These are phyloP conservation scores for Phlogophora meticulosa DNA, from an alignment of 2,888 invertebrate species.

Conservation along the genomic window DNA sequence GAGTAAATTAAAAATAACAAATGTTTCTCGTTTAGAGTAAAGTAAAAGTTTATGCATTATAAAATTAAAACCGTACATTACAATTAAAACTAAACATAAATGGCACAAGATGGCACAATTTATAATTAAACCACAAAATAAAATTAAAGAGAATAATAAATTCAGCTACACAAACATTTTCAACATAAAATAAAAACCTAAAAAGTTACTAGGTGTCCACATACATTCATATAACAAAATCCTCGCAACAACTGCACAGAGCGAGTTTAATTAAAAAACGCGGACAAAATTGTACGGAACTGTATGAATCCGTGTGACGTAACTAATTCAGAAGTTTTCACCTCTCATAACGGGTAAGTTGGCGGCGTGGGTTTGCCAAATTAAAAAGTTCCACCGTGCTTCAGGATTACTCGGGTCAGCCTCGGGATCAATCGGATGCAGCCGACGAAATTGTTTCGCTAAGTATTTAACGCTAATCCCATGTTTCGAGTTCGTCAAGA, in stretches of 20 bases:
- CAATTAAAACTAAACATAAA: slow-evolving; percentile 1
- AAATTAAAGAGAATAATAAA: slow-evolving; percentile 42
- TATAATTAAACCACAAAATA: slow-evolving; percentile 31
- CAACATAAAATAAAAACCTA: slow-evolving; percentile 34
- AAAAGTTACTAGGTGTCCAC: slow-evolving; percentile 26
- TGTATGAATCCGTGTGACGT: slow-evolving; percentile 41
- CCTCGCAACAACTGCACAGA: slow-evolving; percentile 41
- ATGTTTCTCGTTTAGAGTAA: neutral
- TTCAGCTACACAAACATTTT: slow-evolving; percentile 27
- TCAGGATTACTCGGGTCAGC: slow-evolving; percentile 45
- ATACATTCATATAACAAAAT: slow-evolving; percentile 47
- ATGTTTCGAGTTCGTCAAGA: slow-evolving; percentile 23
- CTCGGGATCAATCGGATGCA: slow-evolving; percentile 60
- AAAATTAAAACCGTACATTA: neutral
- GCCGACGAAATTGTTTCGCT: slow-evolving; percentile 46
- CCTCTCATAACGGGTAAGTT: slow-evolving; percentile 62
- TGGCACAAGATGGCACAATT: slow-evolving; percentile 9
- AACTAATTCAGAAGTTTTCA: slow-evolving; percentile 70
- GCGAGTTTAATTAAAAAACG: slow-evolving; percentile 54
- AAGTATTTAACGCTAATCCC: slow-evolving; percentile 52
- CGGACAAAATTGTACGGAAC: slow-evolving; percentile 21
- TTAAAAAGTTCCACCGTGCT: slow-evolving; percentile 57
- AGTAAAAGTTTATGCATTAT: too few relatives aligned
- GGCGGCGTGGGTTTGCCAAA: slow-evolving; percentile 37
- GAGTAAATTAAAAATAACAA: neutral